Base-by-base conservation (phyloP, 2,113 vertebrate genomes). In the Ivindomyrus marchei region DNA sequence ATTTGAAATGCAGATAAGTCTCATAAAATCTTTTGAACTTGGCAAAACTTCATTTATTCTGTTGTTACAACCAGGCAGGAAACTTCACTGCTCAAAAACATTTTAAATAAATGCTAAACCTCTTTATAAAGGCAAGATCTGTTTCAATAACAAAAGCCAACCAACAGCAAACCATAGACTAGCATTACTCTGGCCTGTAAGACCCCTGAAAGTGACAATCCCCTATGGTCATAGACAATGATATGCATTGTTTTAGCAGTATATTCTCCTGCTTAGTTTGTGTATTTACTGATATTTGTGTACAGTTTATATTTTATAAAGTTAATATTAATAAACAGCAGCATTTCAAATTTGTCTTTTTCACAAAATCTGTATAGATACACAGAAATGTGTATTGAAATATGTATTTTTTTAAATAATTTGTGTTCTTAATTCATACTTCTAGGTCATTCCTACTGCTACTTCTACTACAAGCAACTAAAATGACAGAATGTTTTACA, bases 301-400 rank as follows among this genome's bases (percentile, higher is more conserved):
- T 87, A 36, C 10, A 87, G 45, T 91, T 91, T 88, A 77, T 39
- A 36, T 87, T 88, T 90, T 83, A 90, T 62, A 70, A 91, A 83
- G 84, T 56, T 91, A 46, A 89, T 50, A 89, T 84, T n/a, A 53
- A 87, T 80, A 70, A 58, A 85, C 87, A 92, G 91, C 90, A 92
- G 89, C 90, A 86, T 90, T 91, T 88, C 36, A 56, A 88, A 89
- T 53, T 88, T 36, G 88, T 36, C 42, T 87, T 66, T 27, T 87
- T 24, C 36, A 87, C 31, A 87, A 31, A 87, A 90, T 90, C 27
- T 4, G 56, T 87, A 62, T 85, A 62, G 27, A 36, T 66, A 90
- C 90, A 92, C 91, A 92, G 47, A 90, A 83, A 92, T 91, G 66
- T 89, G 92, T 90, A 89, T 66, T 92, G 88, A 90, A 90, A 89